Percentiles rank a stretch among this genome's conserved stretches.
These are phyloP conservation scores for Scaptodrosophila lebanonensis DNA, from an alignment of 1,140 invertebrate genomes.

Conservation along the genomic window DNA sequence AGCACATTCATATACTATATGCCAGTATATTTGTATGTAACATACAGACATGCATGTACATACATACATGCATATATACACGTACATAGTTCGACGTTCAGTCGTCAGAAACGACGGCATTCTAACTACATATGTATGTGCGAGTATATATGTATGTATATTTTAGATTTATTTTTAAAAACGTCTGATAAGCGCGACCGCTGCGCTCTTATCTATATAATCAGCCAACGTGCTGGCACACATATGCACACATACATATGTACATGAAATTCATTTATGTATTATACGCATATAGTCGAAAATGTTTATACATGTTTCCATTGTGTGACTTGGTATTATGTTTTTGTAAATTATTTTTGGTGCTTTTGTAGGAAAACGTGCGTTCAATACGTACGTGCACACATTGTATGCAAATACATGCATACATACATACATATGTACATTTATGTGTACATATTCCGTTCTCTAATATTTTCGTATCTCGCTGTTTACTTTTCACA, in stretches of 20 bases:
- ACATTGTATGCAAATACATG: no score
- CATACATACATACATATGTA: no score
- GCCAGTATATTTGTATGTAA: no score
- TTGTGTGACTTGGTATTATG: no score
- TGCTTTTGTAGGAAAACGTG: no score
- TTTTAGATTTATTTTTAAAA: conserved; percentile 70
- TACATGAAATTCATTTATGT: background rate
- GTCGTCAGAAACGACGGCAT: background rate
- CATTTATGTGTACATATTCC: no score
- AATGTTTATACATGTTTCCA: no score
- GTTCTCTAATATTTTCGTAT: conserved; percentile 6
- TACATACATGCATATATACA: background rate
- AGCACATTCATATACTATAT: conserved; percentile 7
- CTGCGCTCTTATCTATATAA: conserved; percentile 50
- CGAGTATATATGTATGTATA: conserved; percentile 49
- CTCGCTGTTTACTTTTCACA: conserved; percentile 28
- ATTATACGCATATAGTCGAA: background rate
- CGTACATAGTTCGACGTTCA: background rate
- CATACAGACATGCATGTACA: no score
- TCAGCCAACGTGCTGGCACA: conserved; percentile 26
- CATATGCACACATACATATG: background rate
- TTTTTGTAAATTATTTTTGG: no score
- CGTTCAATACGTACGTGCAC: no score
- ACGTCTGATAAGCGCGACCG: conserved; percentile 54
- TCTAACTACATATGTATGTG: background rate